Base-by-base conservation (phyloP, 1,140 invertebrate genomes). In the Pseudomyrmex concolor region DNA sequence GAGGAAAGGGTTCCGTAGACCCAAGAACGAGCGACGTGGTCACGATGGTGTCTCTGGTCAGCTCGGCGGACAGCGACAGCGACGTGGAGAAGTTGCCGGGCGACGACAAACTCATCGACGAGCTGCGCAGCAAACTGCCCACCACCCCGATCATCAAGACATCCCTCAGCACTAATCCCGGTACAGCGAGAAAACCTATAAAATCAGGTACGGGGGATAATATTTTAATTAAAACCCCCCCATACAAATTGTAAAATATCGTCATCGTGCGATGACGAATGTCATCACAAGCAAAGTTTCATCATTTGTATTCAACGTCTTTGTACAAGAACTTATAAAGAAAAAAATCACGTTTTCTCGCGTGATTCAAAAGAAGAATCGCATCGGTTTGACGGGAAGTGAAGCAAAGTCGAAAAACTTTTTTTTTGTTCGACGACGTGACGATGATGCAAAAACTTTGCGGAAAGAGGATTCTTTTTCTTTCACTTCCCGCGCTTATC, bases 1-100 rank as follows among this genome's bases (percentile, higher is more conserved):
- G 88, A 0, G 62, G 51, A 0, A 91, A 87, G 13, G 83, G 57
- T 0, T 54, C 82, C 4, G 34, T 74, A 7, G 91, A 90, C 8
- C 13, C 51, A 0, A 91, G 74, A 12, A 83, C 84, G 8, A 90
- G 84, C 0, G 95, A 95, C 48, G 92, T 95, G 4, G 91, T 95
- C 2, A 95, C 95, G 0, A 95, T 95, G 95, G 95, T 95, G 0
- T 95, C 95, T 0, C 84, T 95, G 7, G 90, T 95, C 3, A 95
- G 95, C 83, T 95, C 95, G 0, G 93, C 94, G 0, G 95, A 94
- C 13, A 95, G 95, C 80, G 95, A 95, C 12, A 94, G 92, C 55
- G 95, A 95, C 17, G 91, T 92, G 13, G 91, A 93, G 15, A 92
- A 91, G 55, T 91, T 91, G 0, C 88, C 86, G 68, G 90, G 89